Evolutionary conservation across 2,113 vertebrate species (phyloP).

Genomic region (Neoarius graeffei): DNA sequence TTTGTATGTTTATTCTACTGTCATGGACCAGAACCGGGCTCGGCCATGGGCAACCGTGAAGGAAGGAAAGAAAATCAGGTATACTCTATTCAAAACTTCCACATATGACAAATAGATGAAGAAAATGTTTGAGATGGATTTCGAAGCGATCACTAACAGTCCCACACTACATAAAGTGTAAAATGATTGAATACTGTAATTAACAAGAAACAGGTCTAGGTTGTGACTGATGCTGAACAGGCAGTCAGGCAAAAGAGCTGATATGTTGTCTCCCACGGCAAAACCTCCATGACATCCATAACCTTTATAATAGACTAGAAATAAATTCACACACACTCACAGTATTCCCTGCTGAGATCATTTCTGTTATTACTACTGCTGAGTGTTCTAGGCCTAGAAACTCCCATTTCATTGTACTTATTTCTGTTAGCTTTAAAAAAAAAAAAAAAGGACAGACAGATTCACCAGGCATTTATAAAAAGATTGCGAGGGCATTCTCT

Average conservation of each 20-base stretch:
- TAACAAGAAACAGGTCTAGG: neutral
- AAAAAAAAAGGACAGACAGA: neutral
- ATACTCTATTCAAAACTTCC: too few species aligned
- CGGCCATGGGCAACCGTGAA: too few species aligned
- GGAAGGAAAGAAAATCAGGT: too few species aligned
- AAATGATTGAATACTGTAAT: neutral
- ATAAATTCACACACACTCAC: conserved; percentile 1
- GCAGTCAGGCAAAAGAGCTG: neutral
- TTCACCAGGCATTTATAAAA: conserved; percentile 26
- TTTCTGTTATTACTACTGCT: conserved; percentile 34
- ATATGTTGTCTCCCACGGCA: neutral
- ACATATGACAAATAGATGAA: too few species aligned
- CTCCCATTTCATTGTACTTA: conserved; percentile 20
- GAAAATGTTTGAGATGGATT: too few species aligned
- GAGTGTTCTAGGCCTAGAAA: conserved; percentile 32
- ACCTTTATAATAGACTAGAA: conserved; percentile 1
- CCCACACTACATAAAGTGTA: neutral
- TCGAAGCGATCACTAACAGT: too few species aligned
- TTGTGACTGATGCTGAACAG: neutral
- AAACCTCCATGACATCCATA: neutral
- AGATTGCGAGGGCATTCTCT: neutral
- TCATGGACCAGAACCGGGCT: too few species aligned
- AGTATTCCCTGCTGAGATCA: neutral
- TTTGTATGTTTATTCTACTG: too few species aligned
- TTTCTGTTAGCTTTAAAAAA: conserved; percentile 13